Base-by-base conservation (phyloP, 1,140 invertebrate species). In the Phymastichus coffea region DNA sequence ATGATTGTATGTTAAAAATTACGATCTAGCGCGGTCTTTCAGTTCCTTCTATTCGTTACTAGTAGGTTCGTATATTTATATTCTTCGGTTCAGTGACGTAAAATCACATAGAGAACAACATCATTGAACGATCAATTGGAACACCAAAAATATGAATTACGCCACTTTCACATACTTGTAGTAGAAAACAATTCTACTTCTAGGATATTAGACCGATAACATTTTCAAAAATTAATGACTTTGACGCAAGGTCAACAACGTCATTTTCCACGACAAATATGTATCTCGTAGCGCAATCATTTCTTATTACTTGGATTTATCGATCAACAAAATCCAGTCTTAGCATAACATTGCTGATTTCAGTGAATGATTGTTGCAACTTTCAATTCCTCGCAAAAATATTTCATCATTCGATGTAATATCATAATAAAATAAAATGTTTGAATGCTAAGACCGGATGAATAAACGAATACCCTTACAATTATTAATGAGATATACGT, bases 171-270 rank as follows among this genome's bases (percentile, higher is more conserved):
- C 30, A 55, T 46, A 44, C 23, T 22, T 38, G 35, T 47, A 30
- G 6, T 56, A 19, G 37, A 56, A 47, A 10, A 22, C 37, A 25
- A 37, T 17, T 56, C 43, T 46, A 28, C 44, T 20, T 38, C 49
- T 35, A 37, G 54, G 47, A 46, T 47, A 38, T 56, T 47, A 22
- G 47, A 56, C 41, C 30, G 44, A 40, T 48, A 57, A 57, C 54
- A 57, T 25, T 48, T 40, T 46, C 28, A 46, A 56, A 55, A 46
- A 56, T 44, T 46, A 46, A 6, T 56, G 19, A 35, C 53, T 54
- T 15, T 54, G 20, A 30, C 15, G 46, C 46, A 17, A 38, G 22
- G 44, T 22, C 10, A 53, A 53, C 51, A 35, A 55, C 20, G 35
- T 25, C 22, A 19, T n/a, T 43, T 33, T n/a, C 26, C 41, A 20